Base-by-base conservation (phyloP, 2,797 vertebrate genomes). In the Geotrypetes seraphini region DNA sequence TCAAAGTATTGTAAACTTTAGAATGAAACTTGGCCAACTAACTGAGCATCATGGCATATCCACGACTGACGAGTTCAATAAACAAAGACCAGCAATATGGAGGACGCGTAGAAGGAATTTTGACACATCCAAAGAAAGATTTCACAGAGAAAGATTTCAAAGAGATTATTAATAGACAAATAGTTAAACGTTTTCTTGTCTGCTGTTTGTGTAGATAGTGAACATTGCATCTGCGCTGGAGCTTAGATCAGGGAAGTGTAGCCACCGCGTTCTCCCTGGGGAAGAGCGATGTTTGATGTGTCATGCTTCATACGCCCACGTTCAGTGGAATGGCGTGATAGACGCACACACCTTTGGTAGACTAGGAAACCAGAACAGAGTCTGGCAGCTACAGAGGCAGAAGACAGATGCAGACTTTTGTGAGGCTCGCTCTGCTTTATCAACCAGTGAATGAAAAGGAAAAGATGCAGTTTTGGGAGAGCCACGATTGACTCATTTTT, bases 311-410 rank as follows among this genome's bases (percentile, higher is more conserved):
- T 21, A 25, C 14, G 53, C 53, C 43, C 61, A 45, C 10, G 40
- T 46, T 39, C 47, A 32, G 30, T 6, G 38, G 23, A 17, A 16
- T 15, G 38, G 52, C 28, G 14, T 45, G 36, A 48, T 39, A 36
- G 17, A 57, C 31, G 49, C 43, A 49, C 33, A 37, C 37, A 59
- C 10, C 13, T 19, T 49, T 59, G 56, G 54, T 46, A 45, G 40
- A 45, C 29, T 43, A 55, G 50, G 39, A 66, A 57, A 60, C 25
- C 53, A 50, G 35, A 56, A 19, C 38, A 53, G 51, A 63, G 53
- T 55, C 39, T 50, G 53, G 34, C 49, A 49, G 28, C 48, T 53
- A 31, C 30, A 49, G 15, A 46, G 12, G n/a, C 17, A 36, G 42
- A 0, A 1, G 0, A 18, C 34, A 25, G 59, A 47, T 22, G 15